A percentile compares a stretch with the other conserved stretches of the same genome.
Evolutionary conservation across 1,140 invertebrate genomes (phyloP).

Genomic region (Papilio glaucus): DNA sequence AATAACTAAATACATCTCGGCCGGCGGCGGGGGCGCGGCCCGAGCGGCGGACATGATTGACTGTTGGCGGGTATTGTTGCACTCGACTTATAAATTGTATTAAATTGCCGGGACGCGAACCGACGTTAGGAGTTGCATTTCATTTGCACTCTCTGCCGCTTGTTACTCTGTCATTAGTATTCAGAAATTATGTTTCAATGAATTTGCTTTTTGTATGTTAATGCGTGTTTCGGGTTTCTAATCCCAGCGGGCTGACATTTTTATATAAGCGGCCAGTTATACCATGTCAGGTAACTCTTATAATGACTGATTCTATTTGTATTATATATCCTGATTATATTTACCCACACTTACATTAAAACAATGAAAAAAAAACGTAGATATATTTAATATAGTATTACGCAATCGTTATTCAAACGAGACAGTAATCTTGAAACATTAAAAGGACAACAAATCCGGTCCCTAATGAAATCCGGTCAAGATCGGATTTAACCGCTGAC

Average conservation of each 20-base stretch:
- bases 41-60: conserved; percentile 33
- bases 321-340: too few relatives aligned
- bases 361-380: too few relatives aligned
- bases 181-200: not conserved
- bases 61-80: conserved; percentile 31
- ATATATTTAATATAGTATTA: too few relatives aligned
- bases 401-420: too few relatives aligned
- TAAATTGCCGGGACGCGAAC: conserved; percentile 27
- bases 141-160: conserved; percentile 21
- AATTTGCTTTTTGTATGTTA: not conserved
- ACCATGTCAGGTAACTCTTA: too few relatives aligned
- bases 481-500: not conserved
- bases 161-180: conserved; percentile 13
- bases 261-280: too few relatives aligned
- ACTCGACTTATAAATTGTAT: conserved; percentile 37
- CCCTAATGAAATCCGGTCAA: conserved; percentile 21
- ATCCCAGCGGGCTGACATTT: too few relatives aligned
- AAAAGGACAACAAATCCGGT: conserved; percentile 3
- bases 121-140: conserved; percentile 22
- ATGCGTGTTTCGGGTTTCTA: too few relatives aligned
- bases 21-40: conserved; percentile 13
- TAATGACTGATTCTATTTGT: too few relatives aligned
- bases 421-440: too few relatives aligned
- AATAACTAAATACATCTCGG: conserved; percentile 23
- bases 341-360: too few relatives aligned